Evolutionary conservation across 2,797 vertebrate species (phyloP).

Genomic region (Coregonus sp.): DNA sequence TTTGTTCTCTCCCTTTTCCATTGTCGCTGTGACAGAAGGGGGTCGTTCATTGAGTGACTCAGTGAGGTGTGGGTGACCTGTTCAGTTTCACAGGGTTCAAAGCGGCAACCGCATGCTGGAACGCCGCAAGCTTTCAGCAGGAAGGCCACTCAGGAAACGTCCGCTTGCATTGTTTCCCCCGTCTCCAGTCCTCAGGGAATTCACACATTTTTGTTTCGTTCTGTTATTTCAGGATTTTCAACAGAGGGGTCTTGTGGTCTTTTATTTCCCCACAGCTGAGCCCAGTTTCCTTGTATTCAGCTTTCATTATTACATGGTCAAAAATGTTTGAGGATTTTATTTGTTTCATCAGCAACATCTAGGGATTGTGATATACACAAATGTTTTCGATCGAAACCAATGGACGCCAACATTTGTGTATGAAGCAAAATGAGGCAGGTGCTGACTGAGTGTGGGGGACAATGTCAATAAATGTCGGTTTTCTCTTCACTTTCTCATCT

Average conservation of each 20-base stretch:
- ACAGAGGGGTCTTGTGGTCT: neutral
- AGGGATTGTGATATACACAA: neutral
- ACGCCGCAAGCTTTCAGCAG: slow-evolving; percentile 60
- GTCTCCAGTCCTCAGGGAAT: slow-evolving; percentile 55
- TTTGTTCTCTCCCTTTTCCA: slow-evolving; percentile 61
- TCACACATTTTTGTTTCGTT: slow-evolving; percentile 47
- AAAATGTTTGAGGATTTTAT: neutral
- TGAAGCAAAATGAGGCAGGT: neutral
- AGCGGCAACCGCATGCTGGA: slow-evolving; percentile 57
- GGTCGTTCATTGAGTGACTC: slow-evolving; percentile 57
- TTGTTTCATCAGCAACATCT: neutral
- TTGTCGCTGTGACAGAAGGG: slow-evolving; percentile 23
- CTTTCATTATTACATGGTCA: neutral
- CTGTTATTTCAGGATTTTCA: slow-evolving; percentile 10
- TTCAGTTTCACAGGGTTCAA: slow-evolving; percentile 62
- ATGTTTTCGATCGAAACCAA: neutral
- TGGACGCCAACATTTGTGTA: neutral
- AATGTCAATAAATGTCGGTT: neutral
- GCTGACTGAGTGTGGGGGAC: neutral
- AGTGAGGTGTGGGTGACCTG: slow-evolving; percentile 62
- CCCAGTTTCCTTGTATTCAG: neutral
- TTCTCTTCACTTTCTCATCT: neutral
- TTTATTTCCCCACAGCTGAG: neutral
- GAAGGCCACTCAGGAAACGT: slow-evolving; percentile 74
- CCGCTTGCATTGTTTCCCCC: slow-evolving; percentile 63